A percentile compares a stretch with the other conserved stretches of the same genome.
These are phyloP conservation scores for Anthoptus insignis DNA, from an alignment of 2,888 invertebrate genomes.

Conservation along the genomic window DNA sequence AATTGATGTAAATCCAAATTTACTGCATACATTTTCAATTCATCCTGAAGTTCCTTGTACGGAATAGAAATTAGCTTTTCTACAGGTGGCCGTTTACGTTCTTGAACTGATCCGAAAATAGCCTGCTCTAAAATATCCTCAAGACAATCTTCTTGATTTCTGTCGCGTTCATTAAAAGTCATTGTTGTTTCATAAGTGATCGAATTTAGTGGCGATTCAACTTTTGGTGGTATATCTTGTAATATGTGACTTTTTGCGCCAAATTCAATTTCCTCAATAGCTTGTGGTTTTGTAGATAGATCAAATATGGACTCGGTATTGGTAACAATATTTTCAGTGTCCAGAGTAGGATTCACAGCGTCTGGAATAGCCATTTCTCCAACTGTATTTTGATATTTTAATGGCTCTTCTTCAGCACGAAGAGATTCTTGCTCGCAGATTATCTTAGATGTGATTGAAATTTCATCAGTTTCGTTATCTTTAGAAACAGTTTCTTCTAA, in stretches of 20 bases:
- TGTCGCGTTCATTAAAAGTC: neutral
- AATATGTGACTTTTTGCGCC: neutral
- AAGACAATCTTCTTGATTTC: constrained; percentile 53
- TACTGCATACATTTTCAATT: constrained; percentile 71
- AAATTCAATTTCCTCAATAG: neutral
- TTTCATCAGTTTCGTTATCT: constrained; percentile 51
- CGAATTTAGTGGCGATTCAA: neutral
- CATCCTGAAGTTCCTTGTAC: constrained; percentile 68
- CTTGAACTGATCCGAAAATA: constrained; percentile 89
- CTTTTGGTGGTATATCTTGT: neutral
- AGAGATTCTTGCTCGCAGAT: constrained; percentile 61
- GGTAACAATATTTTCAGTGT: neutral
- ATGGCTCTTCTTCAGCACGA: neutral
- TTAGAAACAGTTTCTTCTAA: constrained; percentile 62
- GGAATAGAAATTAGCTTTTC: constrained; percentile 57
- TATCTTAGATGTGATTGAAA: constrained; percentile 45
- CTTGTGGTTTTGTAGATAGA: neutral
- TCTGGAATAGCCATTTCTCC: neutral
- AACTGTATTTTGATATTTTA: neutral
- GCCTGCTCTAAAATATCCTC: constrained; percentile 79
- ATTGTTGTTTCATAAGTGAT: neutral
- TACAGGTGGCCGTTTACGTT: constrained; percentile 67
- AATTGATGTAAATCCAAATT: constrained; percentile 67
- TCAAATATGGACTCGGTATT: neutral
- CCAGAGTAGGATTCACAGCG: neutral